Evolutionary conservation across 2,888 invertebrate genomes (phyloP), one percentile per base, ranked within the genome.

Genomic region (Teinopalpus imperialis): DNA sequence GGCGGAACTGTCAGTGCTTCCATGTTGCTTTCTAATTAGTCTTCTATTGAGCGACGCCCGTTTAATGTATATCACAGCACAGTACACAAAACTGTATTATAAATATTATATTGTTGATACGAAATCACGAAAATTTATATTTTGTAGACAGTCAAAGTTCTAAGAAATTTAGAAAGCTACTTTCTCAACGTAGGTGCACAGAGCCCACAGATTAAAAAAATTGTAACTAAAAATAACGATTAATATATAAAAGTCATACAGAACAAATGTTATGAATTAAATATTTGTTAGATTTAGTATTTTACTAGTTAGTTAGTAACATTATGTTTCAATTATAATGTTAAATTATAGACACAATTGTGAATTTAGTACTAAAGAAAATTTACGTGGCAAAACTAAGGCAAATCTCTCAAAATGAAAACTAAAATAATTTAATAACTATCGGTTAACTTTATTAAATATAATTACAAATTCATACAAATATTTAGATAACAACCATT

Each of bases 1-100:
- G 89, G 89, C 89, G 89, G 89, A 89, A 89, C 89, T 89, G 89
- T 89, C 89, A 89, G 74, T 73, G 85, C 89, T 89, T 88, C 89
- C 89, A 89, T 89, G 89, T 89, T 89, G 89, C 89, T 89, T 89
- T 89, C 89, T 88, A 63, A 61, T 57, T 56, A 46, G 58, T 58
- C 53, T 52, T 57, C 48, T 37, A 42, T 30, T 31, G 50, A 60
- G 24, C 39, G 27, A 45, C 44, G 49, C 32, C 35, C 41, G 39
- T 40, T 49, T 26, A 16, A 55, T 44, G 47, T 49, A 29, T 43
- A 54, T 40, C 54, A 55, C 58, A 40, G 42, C 48, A 54, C 54
- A 34, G 27, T 31, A 48, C 45, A 51, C 44, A 43, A 55, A 24
- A 52, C 32, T 41, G 30, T 36, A 32, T 20, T 2, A 5, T 10